Evolutionary conservation across 2,113 vertebrate genomes (phyloP).

Genomic region (Brachyhypopomus occidentalis): DNA sequence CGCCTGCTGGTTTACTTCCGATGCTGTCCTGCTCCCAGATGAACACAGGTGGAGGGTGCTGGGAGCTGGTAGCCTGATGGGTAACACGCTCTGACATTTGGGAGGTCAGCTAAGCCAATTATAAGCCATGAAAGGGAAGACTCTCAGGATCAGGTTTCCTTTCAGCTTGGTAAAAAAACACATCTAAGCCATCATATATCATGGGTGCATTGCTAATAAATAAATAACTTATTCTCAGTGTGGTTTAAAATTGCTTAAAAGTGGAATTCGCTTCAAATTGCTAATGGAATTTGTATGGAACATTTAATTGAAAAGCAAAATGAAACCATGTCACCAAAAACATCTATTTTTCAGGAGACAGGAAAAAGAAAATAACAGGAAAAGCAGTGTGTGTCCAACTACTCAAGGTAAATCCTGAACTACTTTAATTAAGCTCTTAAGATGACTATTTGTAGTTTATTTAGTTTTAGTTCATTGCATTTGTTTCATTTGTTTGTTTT

Average conservation of each 20-base stretch:
- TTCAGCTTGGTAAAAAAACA: background rate
- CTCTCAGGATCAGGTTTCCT: constrained; percentile 10
- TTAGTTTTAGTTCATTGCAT: no score
- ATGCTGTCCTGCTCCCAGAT: constrained; percentile 39
- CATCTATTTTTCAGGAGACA: background rate
- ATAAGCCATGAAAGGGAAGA: constrained; percentile 36
- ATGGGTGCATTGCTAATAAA: background rate
- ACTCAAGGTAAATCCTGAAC: background rate
- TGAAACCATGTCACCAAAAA: background rate
- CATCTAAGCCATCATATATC: background rate
- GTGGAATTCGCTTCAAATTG: background rate
- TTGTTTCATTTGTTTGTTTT: no score
- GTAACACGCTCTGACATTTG: constrained; percentile 50
- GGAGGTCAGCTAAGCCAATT: constrained; percentile 52
- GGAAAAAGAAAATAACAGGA: background rate
- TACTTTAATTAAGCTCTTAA: no score
- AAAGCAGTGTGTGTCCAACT: background rate
- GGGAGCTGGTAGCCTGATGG: constrained; percentile 34
- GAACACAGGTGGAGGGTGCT: constrained; percentile 44
- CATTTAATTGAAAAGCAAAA: no score
- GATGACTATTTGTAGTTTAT: no score
- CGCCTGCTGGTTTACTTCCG: constrained; percentile 55
- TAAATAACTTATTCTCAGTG: background rate
- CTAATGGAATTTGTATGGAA: no score
- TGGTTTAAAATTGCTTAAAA: background rate